These are phyloP conservation scores for Centruroides vittatus DNA, from an alignment of 1,140 invertebrate species.

Conservation along the genomic window DNA sequence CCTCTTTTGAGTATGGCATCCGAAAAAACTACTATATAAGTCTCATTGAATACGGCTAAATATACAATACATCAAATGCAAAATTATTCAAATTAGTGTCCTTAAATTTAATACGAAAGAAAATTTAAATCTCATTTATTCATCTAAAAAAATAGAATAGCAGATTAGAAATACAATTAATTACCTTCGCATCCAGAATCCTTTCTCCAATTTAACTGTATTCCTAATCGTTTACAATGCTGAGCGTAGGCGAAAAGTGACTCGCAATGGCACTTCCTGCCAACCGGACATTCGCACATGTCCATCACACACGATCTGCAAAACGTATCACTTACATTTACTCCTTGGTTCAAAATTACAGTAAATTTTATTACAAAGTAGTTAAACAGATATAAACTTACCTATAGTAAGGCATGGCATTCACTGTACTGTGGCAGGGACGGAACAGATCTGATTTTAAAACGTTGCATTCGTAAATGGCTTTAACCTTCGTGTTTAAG, in stretches of 20 bases:
- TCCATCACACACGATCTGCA: slow-evolving; percentile 64
- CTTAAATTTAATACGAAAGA: too few species aligned
- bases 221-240: slow-evolving; percentile 59
- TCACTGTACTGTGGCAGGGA: slow-evolving; percentile 55
- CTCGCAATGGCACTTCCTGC: slow-evolving; percentile 67
- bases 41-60: too few species aligned
- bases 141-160: neutral
- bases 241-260: slow-evolving; percentile 73
- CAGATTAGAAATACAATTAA: neutral
- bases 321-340: slow-evolving; percentile 3
- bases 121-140: too few species aligned
- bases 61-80: too few species aligned
- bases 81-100: too few species aligned
- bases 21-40: too few species aligned
- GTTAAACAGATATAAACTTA: slow-evolving; percentile 17
- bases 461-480: slow-evolving; percentile 32
- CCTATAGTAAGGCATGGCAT: slow-evolving; percentile 60
- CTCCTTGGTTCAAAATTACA: too few species aligned
- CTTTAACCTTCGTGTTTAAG: slow-evolving; percentile 23
- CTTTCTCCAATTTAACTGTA: slow-evolving; percentile 38
- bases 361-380: too few species aligned
- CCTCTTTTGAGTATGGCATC: too few species aligned
- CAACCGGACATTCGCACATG: slow-evolving; percentile 74
- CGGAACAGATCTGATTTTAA: slow-evolving; percentile 42
- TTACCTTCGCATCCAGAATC: slow-evolving; percentile 41